Conservation (phyloP, 1,140 invertebrate species). For the Doryteuthis pealeii region DNA sequence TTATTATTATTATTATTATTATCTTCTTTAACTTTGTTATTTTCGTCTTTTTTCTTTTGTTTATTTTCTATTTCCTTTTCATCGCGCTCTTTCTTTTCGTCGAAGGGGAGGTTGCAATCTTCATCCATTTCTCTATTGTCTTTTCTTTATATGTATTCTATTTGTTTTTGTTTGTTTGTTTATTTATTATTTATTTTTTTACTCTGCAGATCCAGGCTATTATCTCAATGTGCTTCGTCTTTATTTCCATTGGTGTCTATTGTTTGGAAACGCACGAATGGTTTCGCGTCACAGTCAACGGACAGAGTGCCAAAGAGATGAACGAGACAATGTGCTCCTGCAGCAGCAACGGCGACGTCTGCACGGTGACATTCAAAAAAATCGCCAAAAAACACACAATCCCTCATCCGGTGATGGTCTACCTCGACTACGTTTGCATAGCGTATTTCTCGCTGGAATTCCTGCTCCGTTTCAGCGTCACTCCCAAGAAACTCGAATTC, state of each 20-base stretch:
- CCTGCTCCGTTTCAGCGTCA: slow-evolving; percentile 43
- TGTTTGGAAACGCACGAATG: slow-evolving; percentile 51
- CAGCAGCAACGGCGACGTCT: slow-evolving; percentile 17
- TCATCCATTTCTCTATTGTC: too few species aligned
- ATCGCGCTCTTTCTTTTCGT: too few species aligned
- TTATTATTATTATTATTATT: too few species aligned
- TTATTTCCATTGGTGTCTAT: slow-evolving; percentile 55
- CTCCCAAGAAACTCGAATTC: slow-evolving; percentile 47
- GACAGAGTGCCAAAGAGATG: slow-evolving; percentile 25
- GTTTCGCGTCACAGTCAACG: slow-evolving; percentile 37
- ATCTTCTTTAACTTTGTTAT: too few species aligned
- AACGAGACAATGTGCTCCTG: slow-evolving; percentile 40
- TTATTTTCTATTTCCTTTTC: too few species aligned
- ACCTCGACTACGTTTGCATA: slow-evolving; percentile 51
- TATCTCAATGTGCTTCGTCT: slow-evolving; percentile 54
- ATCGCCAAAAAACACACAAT: slow-evolving; percentile 29
- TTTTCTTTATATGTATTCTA: too few species aligned
- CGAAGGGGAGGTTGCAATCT: too few species aligned
- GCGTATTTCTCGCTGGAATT: slow-evolving; percentile 53
- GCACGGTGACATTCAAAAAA: not conserved
- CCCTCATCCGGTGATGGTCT: slow-evolving; percentile 45
- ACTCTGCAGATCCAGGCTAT: slow-evolving; percentile 47
- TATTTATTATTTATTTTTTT: too few species aligned
- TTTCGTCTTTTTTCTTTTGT: too few species aligned
- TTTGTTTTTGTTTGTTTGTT: too few species aligned